Base-by-base conservation (phyloP, 2,797 vertebrate species). In the Eospalax fontanierii region DNA sequence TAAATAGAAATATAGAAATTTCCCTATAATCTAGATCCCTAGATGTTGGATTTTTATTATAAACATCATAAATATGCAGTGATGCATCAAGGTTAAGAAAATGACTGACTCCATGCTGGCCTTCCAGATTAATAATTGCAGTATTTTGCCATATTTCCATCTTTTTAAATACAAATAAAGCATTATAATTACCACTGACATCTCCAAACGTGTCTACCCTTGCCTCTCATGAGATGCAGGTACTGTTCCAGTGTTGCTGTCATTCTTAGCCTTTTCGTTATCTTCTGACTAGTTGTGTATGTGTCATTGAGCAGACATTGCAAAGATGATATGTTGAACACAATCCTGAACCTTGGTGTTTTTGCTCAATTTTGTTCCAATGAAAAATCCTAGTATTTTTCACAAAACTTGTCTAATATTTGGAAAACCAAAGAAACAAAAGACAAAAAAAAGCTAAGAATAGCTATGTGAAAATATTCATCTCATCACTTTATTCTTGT, bases 31-130 rank as follows among this genome's bases (percentile, higher is more conserved):
- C 10, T 76, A n/a, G n/a, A 66, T 4, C 6, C n/a, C 12, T 38
- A 6, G 65, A 73, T 87, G 21, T 30, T 82, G 10, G 57, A 43
- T 85, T 76, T 89, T 96, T 71, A 38, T 86, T 76, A n/a, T n/a
- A n/a, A 57, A 59, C 50, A 46, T 40, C 91, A 75, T 35, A 75
- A 38, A 83, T 82, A 15, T 38, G 2, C 14, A 18, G 0, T 74
- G 59, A 80, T 74, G 22, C 30, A 28, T 6, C 59, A 43, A 86
- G 28, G 84, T 46, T 78, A 79, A 90, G 68, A 46, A 79, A 94
- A 63, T 75, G 66, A 15, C 63, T 38, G n/a, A 26, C 24, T 54
- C 35, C 54, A 3, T 24, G 21, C 21, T 87, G 70, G 33, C 43
- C 4, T 35, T 59, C 14, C 14, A 43, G 43, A 50, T 81, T 89